Conservation (phyloP, 2,797 vertebrate species). For the Strix occidentalis region DNA sequence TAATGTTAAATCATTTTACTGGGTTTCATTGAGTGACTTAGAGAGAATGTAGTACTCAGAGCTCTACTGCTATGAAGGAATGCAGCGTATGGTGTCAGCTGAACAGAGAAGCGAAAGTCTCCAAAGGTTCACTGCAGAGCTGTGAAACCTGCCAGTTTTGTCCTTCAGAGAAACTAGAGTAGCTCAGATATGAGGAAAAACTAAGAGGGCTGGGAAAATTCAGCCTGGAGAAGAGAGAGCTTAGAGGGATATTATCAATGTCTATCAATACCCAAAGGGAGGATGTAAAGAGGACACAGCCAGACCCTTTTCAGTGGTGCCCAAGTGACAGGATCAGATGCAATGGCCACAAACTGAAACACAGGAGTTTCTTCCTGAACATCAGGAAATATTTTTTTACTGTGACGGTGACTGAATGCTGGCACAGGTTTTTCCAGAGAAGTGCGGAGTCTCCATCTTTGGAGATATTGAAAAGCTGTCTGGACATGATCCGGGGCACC, state of each 20-base stretch:
- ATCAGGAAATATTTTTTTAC: not conserved
- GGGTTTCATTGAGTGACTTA: not conserved
- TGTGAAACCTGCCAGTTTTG: slow-evolving; percentile 16
- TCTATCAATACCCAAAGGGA: not conserved
- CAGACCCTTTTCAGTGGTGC: not conserved
- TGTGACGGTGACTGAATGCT: not conserved
- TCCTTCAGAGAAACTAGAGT: not conserved
- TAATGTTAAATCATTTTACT: not conserved
- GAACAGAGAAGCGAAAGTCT: not conserved
- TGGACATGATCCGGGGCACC: not conserved
- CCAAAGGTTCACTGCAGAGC: not conserved
- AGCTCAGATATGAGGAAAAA: not conserved
- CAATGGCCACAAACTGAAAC: not conserved
- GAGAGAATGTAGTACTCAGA: not conserved
- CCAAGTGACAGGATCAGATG: not conserved
- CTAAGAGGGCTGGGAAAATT: not conserved
- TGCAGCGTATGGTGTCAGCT: fast-evolving
- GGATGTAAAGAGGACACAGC: not conserved
- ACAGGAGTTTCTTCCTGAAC: not conserved
- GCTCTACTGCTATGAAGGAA: not conserved
- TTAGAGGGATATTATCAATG: not conserved
- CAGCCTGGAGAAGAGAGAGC: not conserved
- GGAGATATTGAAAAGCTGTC: not conserved
- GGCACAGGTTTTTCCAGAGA: not conserved
- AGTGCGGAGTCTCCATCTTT: not conserved